These are phyloP conservation scores for Antechinus stuartii DNA, from an alignment of 2,113 vertebrate genomes.

Conservation along the genomic window DNA sequence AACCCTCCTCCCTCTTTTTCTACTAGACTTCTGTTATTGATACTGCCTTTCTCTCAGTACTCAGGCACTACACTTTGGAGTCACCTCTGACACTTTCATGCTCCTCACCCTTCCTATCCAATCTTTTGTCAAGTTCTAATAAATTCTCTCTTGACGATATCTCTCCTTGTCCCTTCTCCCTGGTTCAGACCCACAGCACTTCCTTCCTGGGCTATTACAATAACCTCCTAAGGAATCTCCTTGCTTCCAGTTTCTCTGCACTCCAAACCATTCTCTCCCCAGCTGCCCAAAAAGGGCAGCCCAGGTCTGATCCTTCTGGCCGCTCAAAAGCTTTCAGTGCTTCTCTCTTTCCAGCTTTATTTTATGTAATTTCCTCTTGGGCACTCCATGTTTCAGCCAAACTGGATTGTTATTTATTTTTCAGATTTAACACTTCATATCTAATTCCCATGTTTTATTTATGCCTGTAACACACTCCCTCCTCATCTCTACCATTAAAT, in stretches of 20 bases:
- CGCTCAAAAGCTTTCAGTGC: background rate
- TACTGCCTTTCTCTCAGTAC: background rate
- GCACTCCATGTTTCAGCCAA: background rate
- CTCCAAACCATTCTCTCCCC: background rate
- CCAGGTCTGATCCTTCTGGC: background rate
- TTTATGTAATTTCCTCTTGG: background rate
- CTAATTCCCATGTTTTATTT: background rate
- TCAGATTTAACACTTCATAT: background rate
- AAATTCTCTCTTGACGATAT: background rate
- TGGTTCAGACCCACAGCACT: background rate
- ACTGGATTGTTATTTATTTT: background rate
- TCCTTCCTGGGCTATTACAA: background rate
- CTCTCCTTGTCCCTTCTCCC: background rate
- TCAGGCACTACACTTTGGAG: background rate
- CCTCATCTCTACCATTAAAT: background rate
- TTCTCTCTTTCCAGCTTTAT: background rate
- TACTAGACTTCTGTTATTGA: background rate
- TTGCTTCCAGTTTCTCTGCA: background rate
- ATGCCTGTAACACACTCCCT: background rate
- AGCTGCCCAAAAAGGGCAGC: background rate
- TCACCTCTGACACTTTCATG: background rate
- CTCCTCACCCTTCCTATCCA: background rate
- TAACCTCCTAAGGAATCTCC: background rate
- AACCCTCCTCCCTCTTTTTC: background rate
- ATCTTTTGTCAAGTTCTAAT: background rate